phyloP scores from a whole-genome alignment of 2,888 invertebrate species.

The Drosophila vallismaia region DNA sequence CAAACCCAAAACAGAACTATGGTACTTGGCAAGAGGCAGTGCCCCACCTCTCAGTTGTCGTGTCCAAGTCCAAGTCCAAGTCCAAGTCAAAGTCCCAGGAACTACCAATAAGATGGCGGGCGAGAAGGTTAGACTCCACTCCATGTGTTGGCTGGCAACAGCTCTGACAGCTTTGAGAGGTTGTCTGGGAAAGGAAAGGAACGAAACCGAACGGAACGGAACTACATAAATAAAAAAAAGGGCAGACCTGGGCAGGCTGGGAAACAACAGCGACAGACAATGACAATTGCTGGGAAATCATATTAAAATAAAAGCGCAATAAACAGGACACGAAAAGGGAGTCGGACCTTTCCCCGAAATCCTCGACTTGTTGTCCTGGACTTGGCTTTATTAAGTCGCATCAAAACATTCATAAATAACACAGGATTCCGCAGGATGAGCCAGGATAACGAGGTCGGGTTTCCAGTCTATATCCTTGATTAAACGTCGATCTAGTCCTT shows the following conservation, averaged over 20 bases:
- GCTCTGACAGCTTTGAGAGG: slow-evolving; percentile 37
- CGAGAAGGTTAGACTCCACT: slow-evolving; percentile 16
- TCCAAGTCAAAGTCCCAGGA: slow-evolving; percentile 26
- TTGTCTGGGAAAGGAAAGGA: slow-evolving; percentile 27
- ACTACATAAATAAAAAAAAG: slow-evolving; percentile 30
- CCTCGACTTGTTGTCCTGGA: not conserved
- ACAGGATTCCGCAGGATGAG: slow-evolving; percentile 20
- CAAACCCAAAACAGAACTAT: slow-evolving; percentile 41
- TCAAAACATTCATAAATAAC: slow-evolving; percentile 36
- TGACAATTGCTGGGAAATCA: slow-evolving; percentile 64
- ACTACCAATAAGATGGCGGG: slow-evolving; percentile 24
- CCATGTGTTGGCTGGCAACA: slow-evolving; percentile 33
- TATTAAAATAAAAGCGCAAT: slow-evolving; percentile 62
- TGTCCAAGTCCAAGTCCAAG: slow-evolving; percentile 42
- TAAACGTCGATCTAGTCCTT: not conserved
- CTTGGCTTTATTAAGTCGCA: slow-evolving; percentile 38
- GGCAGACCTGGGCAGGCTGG: not conserved
- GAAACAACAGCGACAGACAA: slow-evolving; percentile 26
- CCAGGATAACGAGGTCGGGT: slow-evolving; percentile 8
- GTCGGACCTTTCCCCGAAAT: not conserved
- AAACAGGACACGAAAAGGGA: slow-evolving; percentile 39
- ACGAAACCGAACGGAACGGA: slow-evolving; percentile 14
- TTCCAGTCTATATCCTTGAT: too few species aligned
- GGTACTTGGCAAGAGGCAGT: not conserved
- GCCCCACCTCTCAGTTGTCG: slow-evolving; percentile 12